Evolutionary conservation across 2,113 vertebrate genomes (phyloP), one percentile per base, ranked within the genome.

Genomic region (Hemibagrus wyckioides): DNA sequence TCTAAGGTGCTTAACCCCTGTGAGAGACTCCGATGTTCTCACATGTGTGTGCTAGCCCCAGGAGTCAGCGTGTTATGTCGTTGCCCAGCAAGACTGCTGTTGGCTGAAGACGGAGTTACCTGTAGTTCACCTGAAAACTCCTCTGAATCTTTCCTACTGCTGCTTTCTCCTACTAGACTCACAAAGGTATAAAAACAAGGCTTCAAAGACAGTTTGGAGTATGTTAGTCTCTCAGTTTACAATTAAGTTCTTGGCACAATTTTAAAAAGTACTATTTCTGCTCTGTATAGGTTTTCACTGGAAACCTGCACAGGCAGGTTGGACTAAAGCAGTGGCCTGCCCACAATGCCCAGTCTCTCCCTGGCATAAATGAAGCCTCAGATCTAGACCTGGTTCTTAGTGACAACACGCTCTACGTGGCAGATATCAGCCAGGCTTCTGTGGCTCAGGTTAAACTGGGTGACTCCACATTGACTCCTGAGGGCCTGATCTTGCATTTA

Each of bases 21-120:
- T 44, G 85, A 88, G 21, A 73, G 39, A 0, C 82, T 92, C 0
- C 88, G 33, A 13, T 99, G 97, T 88, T 97, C 97, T 85, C 96
- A 98, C 82, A 48, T 97, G 41, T 99, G 97, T 80, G 94, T 99
- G 39, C 92, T 98, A 92, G 94, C 94, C 0, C 82, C 95, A 14
- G 80, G 80, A 7, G 89, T 90, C 0, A 15, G 85, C 0, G 97
- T 94, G n/a, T 94, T 93, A 61, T 99, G 97, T 82, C 92, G 86
- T 10, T 99, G 97, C 77, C 97, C 97, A 0, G 0, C 87, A 0
- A 94, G 95, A 21, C 89, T 96, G 83, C 86, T 94, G 0, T 94
- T 99, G 69, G 93, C 95, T 0, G 91, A 90, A 0, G 95, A 97
- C n/a, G 92, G 91, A 36, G 76, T 93, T 48, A 95, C 89, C 50